A percentile compares a stretch with the other conserved stretches of the same genome.
phyloP scores from a whole-genome alignment of 2,888 invertebrate genomes.

The Falcaria lacertinaria region DNA sequence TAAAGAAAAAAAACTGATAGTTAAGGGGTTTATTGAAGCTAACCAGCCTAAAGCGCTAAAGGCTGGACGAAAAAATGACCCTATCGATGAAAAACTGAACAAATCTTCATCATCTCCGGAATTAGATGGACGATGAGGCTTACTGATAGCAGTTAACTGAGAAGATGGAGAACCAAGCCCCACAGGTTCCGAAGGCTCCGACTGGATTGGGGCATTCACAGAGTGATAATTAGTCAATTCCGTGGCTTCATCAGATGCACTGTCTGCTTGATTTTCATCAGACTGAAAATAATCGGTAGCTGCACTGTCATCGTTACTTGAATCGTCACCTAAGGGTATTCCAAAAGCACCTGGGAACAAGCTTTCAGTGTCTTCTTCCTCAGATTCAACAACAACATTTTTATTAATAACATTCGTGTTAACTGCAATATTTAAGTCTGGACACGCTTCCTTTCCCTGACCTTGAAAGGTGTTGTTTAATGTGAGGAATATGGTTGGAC shows the following conservation, averaged over 20 bases:
- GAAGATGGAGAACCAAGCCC: slow-evolving; percentile 42
- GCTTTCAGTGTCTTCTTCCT: slow-evolving; percentile 53
- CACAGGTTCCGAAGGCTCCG: slow-evolving; percentile 43
- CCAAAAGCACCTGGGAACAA: slow-evolving; percentile 57
- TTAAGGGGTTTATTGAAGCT: slow-evolving; percentile 78
- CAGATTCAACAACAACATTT: slow-evolving; percentile 69
- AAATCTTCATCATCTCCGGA: slow-evolving; percentile 61
- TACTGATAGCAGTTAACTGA: slow-evolving; percentile 41
- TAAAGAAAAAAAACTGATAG: slow-evolving; percentile 79
- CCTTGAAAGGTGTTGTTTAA: slow-evolving; percentile 75
- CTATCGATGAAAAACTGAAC: slow-evolving; percentile 66
- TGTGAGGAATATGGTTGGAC: slow-evolving; percentile 80
- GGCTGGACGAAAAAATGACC: slow-evolving; percentile 72
- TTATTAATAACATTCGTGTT: slow-evolving; percentile 84
- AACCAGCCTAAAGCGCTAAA: slow-evolving; percentile 73
- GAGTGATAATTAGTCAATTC: slow-evolving; percentile 60
- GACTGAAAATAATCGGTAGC: slow-evolving; percentile 51
- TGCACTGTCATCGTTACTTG: slow-evolving; percentile 43
- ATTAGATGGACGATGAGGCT: slow-evolving; percentile 41
- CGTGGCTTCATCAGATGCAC: slow-evolving; percentile 55
- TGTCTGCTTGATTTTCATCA: slow-evolving; percentile 50
- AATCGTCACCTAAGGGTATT: slow-evolving; percentile 53
- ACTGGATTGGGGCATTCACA: slow-evolving; percentile 32
- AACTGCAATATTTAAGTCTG: slow-evolving; percentile 84
- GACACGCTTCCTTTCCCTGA: slow-evolving; percentile 82